A percentile compares a stretch with the other conserved stretches of the same genome.
These are phyloP conservation scores for Trachelipus rathkii DNA, from an alignment of 1,140 invertebrate genomes.

Conservation along the genomic window DNA sequence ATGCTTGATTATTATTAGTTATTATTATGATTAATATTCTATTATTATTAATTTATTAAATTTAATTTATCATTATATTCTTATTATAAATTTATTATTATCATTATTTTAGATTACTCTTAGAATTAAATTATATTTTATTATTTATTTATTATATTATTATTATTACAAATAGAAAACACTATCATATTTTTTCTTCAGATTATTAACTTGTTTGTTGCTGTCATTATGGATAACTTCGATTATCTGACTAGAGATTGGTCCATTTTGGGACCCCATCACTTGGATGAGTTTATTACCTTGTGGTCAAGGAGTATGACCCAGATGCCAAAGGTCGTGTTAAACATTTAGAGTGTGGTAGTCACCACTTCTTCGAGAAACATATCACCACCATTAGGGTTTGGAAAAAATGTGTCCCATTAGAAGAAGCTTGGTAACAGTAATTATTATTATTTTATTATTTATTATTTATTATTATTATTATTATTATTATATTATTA, in stretches of 20 bases:
- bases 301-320: conserved; percentile 93
- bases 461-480: too few relatives aligned
- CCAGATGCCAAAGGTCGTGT: conserved; percentile 66
- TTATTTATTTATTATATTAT: too few relatives aligned
- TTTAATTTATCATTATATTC: too few relatives aligned
- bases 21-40: too few relatives aligned
- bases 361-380: conserved; percentile 93
- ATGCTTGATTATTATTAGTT: too few relatives aligned
- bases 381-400: conserved; percentile 98
- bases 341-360: conserved; percentile 98
- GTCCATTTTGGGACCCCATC: conserved; percentile 98
- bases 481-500: too few relatives aligned
- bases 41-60: too few relatives aligned
- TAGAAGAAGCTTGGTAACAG: conserved; percentile 96
- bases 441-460: conserved; percentile 50
- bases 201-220: conserved; percentile 99
- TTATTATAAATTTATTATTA: too few relatives aligned
- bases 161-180: too few relatives aligned
- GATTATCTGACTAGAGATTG: conserved; percentile 98
- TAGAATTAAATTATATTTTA: too few relatives aligned
- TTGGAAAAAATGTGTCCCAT: conserved; percentile 99
- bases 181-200: too few relatives aligned
- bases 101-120: too few relatives aligned
- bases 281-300: conserved; percentile 96
- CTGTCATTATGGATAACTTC: conserved; percentile 99